phyloP scores from a whole-genome alignment of 2,113 vertebrate genomes.

The Pardalotus punctatus region DNA sequence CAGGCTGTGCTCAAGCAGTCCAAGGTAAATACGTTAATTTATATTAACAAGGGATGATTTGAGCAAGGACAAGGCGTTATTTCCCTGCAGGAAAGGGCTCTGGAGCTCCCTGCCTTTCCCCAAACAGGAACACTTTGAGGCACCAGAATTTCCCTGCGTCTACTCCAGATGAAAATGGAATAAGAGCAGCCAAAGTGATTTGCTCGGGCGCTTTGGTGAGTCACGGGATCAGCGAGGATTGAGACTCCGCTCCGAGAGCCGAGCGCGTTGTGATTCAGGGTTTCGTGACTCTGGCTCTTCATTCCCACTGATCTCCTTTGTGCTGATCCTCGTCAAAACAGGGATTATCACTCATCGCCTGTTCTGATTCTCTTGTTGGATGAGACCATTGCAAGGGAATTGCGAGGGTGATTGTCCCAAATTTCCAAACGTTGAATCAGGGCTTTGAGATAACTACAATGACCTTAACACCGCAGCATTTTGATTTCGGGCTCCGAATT shows the following conservation, averaged over 20 bases:
- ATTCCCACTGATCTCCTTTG: neutral
- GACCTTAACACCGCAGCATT: fast-evolving
- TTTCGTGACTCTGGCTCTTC: neutral
- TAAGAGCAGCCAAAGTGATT: neutral
- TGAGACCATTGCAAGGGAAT: neutral
- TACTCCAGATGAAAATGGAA: neutral
- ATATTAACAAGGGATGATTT: neutral
- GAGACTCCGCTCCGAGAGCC: neutral
- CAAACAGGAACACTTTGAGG: neutral
- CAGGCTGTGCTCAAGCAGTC: too few species aligned
- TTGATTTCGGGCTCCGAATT: fast-evolving
- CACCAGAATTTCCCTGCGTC: fast-evolving
- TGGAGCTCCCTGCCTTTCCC: neutral
- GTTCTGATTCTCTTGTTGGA: neutral
- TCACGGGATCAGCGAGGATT: neutral
- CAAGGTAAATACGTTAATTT: neutral
- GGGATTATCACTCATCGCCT: neutral
- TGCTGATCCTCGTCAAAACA: neutral
- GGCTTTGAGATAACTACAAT: neutral
- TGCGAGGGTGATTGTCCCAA: neutral
- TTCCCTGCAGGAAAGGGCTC: fast-evolving
- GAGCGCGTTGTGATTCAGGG: neutral
- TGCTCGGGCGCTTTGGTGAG: neutral
- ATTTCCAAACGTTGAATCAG: neutral
- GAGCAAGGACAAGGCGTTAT: neutral